Conservation (phyloP, 2,888 invertebrate genomes). For the Sphaerophoria rueppellii region DNA sequence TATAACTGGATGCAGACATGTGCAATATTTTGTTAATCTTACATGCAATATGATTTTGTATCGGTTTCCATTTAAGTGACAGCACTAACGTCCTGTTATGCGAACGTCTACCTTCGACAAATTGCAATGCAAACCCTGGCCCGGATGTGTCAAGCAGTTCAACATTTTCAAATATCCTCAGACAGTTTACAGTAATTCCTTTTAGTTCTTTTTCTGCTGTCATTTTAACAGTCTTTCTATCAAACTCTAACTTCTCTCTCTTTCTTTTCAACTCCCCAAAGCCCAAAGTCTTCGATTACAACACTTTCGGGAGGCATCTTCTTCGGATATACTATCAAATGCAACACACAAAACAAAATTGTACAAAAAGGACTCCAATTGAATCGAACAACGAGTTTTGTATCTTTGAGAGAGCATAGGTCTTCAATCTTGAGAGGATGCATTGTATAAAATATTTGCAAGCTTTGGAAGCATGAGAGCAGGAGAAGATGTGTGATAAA, state of each 20-base stretch:
- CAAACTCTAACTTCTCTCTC: no score
- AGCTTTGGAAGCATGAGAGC: constrained; percentile 30
- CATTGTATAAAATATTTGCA: not conserved
- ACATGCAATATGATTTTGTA: not conserved
- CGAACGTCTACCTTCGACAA: not conserved
- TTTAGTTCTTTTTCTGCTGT: not conserved
- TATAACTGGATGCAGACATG: no score
- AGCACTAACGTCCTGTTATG: not conserved
- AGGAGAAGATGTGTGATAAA: constrained; percentile 78
- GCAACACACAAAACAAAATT: constrained; percentile 1
- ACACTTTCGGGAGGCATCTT: constrained; percentile 26
- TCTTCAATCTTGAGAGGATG: constrained; percentile 29
- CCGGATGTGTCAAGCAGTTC: constrained; percentile 31
- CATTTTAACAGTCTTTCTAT: constrained; percentile 23
- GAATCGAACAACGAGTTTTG: not conserved
- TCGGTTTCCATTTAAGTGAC: not conserved
- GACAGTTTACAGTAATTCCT: constrained; percentile 27
- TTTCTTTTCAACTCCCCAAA: constrained; percentile 1
- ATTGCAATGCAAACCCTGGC: constrained; percentile 6
- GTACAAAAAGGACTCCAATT: not conserved
- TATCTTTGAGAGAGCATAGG: constrained; percentile 14
- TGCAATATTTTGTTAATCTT: no score
- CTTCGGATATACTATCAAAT: constrained; percentile 35
- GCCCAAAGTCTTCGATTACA: constrained; percentile 41
- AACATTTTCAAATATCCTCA: constrained; percentile 49